These are phyloP conservation scores for Sminthopsis crassicaudata DNA, from an alignment of 2,113 vertebrate genomes.

Conservation along the genomic window DNA sequence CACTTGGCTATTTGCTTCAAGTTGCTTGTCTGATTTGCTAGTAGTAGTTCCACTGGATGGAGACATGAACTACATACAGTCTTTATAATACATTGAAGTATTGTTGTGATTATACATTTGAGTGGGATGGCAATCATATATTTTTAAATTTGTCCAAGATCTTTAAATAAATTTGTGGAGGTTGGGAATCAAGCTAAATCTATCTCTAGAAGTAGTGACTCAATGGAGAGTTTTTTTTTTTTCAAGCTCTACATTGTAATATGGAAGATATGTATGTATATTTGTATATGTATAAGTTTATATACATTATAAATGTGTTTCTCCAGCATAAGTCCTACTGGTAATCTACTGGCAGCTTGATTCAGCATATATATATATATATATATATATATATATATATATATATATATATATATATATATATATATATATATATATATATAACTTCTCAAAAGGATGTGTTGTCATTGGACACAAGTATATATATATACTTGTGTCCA, in stretches of 20 bases:
- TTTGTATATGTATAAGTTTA: neutral
- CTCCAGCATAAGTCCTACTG: neutral
- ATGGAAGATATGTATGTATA: neutral
- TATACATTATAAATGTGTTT: neutral
- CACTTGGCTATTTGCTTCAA: neutral
- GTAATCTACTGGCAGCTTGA: neutral
- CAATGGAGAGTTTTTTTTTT: neutral
- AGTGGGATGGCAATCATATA: neutral
- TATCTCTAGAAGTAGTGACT: neutral
- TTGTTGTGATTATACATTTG: neutral
- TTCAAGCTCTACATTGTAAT: neutral
- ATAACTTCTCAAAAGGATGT: neutral
- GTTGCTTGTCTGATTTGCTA: neutral
- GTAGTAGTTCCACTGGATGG: neutral
- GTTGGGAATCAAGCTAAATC: neutral
- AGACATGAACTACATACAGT: neutral
- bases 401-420: too few species aligned
- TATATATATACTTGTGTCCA: too few species aligned
- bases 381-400: too few species aligned
- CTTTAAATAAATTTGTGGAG: slow-evolving; percentile 1
- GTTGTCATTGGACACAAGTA: neutral
- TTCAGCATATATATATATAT: neutral
- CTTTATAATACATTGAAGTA: neutral
- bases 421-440: too few species aligned
- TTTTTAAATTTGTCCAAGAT: neutral